These are phyloP conservation scores for Cricetomys ansorgei DNA, from an alignment of 2,113 vertebrate species.

Conservation along the genomic window DNA sequence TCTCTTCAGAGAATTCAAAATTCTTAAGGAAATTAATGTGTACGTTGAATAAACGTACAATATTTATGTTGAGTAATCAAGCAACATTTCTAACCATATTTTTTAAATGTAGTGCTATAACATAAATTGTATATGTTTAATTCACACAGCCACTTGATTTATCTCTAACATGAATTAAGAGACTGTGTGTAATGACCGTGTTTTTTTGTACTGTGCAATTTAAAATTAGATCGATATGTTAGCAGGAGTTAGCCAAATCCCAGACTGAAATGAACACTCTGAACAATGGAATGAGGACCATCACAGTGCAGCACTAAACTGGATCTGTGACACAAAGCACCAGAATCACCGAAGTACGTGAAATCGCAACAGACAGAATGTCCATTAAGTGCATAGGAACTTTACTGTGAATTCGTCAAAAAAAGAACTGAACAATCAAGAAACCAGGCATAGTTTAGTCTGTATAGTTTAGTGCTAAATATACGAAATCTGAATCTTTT, in stretches of 20 bases:
- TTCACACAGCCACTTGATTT: not conserved
- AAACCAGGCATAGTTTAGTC: no score
- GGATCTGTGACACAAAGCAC: not conserved
- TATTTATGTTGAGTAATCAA: not conserved
- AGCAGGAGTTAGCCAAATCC: not conserved
- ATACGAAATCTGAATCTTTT: not conserved
- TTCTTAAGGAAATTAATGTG: constrained; percentile 5
- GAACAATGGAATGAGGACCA: not conserved
- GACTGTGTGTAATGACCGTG: not conserved
- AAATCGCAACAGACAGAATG: not conserved
- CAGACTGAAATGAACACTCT: not conserved
- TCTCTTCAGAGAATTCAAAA: not conserved
- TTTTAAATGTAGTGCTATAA: constrained; percentile 15
- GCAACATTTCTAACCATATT: not conserved
- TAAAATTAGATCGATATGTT: constrained; percentile 44
- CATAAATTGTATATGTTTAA: not conserved
- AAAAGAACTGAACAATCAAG: not conserved
- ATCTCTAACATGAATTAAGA: not conserved
- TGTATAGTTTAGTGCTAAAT: not conserved
- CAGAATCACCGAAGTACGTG: not conserved
- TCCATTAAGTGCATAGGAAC: not conserved
- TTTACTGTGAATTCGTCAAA: not conserved
- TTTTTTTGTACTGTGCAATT: not conserved
- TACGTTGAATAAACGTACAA: not conserved
- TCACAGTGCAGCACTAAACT: not conserved